Conservation (phyloP, 2,888 invertebrate species). For the Tricholauxania praeusta region DNA sequence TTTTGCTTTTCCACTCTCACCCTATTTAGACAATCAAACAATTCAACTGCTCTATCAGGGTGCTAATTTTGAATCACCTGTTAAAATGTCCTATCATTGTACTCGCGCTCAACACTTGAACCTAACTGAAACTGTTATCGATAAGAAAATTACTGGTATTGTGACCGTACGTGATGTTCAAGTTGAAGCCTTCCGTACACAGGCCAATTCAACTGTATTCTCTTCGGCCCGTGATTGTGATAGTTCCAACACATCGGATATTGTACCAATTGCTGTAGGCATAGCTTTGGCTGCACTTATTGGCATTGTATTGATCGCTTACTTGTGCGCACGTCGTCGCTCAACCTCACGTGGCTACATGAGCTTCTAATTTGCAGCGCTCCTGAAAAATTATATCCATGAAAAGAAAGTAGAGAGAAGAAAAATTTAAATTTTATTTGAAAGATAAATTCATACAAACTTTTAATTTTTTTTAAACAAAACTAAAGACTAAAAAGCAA, state of each 20-base stretch:
- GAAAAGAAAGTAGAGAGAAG: neutral
- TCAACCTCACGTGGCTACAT: constrained; percentile 87
- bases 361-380: constrained; percentile 77
- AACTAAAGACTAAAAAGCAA: constrained; percentile 13
- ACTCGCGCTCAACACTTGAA: constrained; percentile 72
- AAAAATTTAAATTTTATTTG: constrained; percentile 10
- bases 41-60: constrained; percentile 70
- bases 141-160: constrained; percentile 63
- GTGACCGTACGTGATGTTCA: constrained; percentile 76
- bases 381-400: neutral
- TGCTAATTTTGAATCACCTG: constrained; percentile 72
- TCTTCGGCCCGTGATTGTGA: constrained; percentile 81
- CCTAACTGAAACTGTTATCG: constrained; percentile 66
- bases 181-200: constrained; percentile 78
- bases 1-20: neutral
- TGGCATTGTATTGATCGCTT: constrained; percentile 90
- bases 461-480: constrained; percentile 13
- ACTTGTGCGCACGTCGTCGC: constrained; percentile 90
- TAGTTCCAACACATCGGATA: constrained; percentile 81
- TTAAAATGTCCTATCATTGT: constrained; percentile 82
- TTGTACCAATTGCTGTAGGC: constrained; percentile 97
- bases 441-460: neutral
- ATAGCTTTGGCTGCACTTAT: constrained; percentile 91
- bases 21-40: constrained; percentile 61
- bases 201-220: constrained; percentile 71